Evolutionary conservation across 2,113 vertebrate species (phyloP), one percentile per base, ranked within the genome.

Genomic region (Leptocoma aspasia): DNA sequence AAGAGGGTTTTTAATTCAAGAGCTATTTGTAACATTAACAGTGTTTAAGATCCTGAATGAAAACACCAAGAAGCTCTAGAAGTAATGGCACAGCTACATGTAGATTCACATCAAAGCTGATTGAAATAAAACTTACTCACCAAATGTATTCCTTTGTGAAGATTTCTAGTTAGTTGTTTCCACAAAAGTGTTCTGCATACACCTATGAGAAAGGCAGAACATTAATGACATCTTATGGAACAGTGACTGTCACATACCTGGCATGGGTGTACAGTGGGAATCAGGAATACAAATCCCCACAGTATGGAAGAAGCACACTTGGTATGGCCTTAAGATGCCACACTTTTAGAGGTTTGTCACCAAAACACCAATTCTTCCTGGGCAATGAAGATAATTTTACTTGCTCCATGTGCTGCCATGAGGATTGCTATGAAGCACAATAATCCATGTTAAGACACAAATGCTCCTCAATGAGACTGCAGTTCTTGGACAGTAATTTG

Each of bases 41-140:
- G 6, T 31, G 5, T 41, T 78, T 0, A 77, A 52, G 19, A 70
- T 50, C 35, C 50, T 57, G 27, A 35, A 54, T 7, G 39, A 87
- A 82, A 79, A 24, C 0, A 0, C 4, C 17, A 49, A 18, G 39
- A 70, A 89, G 27, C 30, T 73, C 60, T 53, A 35, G 33, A 90
- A 35, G 56, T 59, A 76, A 75, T 1, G 5, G 17, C n/a, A 61
- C 44, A 70, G 30, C 53, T 44, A 57, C 54, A 61, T 0, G 0
- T 26, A 52, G 24, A 52, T 65, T 82, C 68, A 80, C 22, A 63
- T 47, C 56, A 80, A 52, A 75, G 31, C 8, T 56, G 18, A 78
- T 7, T 13, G 66, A 75, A 90, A 24, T 11, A 59, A 85, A 82
- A 35, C 50, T 61, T 75, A 59, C 94, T 97, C 79, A 97, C 96